Evolutionary conservation across 2,797 vertebrate genomes (phyloP), one percentile per base, ranked within the genome.

Genomic region (Poecilia picta): DNA sequence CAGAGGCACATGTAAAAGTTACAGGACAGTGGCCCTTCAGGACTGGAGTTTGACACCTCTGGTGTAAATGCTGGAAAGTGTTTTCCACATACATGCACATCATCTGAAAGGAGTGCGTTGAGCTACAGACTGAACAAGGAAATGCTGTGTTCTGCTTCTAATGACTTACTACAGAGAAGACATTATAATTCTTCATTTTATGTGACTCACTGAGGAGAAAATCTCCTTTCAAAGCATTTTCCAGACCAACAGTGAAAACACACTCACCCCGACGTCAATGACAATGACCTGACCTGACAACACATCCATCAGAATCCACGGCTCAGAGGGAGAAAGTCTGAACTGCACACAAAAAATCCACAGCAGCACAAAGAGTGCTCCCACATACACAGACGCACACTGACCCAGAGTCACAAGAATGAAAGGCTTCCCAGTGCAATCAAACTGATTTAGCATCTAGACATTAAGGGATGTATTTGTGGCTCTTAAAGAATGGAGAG

Each of bases 231-330:
- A 89, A 68, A 87, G 16, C 4, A 47, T 78, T 82, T 86, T 80
- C 74, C 70, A 75, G 72, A 75, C 47, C 68, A 70, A 78, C 73
- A 79, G 76, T 75, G 76, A 45, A 80, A 1, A 75, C 55, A 49
- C 82, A 46, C 75, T 74, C 85, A 80, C 57, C 73, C 41, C 80
- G 55, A 64, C 73, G 78, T 74, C 79, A 47, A 25, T 85, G 87
- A 88, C 87, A 77, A 31, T 89, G 92, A 89, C 90, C 86, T 75
- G 68, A 75, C 72, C 81, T 87, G 90, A 90, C 88, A 88, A 45
- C 47, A 83, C 80, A 43, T 72, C 81, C 79, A 85, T 78, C 76
- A 76, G 72, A 80, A 90, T 46, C 36, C 75, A 66, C 0, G 45
- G 31, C 77, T 75, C 31, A 62, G 72, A 71, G 70, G 68, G 1